Conservation (phyloP, 2,113 vertebrate genomes). For the Mirounga angustirostris region DNA sequence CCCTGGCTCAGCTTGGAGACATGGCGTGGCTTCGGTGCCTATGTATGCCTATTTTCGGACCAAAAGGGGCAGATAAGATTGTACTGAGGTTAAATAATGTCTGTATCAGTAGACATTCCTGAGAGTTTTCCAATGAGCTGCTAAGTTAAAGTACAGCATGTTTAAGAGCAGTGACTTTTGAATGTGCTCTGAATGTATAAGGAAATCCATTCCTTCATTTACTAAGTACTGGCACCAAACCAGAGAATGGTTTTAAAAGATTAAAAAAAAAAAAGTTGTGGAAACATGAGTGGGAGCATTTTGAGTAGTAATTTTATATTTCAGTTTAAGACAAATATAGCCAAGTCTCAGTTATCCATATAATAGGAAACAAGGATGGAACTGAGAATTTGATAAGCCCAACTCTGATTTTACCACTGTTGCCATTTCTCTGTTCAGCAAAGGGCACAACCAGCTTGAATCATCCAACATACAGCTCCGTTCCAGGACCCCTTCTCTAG, state of each 20-base stretch:
- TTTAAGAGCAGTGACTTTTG: constrained; percentile 38
- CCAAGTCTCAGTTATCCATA: constrained; percentile 68
- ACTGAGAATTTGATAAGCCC: background rate
- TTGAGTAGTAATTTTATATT: background rate
- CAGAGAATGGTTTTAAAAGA: background rate
- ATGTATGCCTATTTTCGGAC: background rate
- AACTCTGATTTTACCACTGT: background rate
- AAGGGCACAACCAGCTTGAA: background rate
- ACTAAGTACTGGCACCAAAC: background rate
- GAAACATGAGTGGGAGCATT: background rate
- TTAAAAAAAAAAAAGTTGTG: background rate
- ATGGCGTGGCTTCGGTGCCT: background rate
- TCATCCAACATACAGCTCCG: background rate
- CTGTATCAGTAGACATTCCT: background rate
- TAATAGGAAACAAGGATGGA: background rate
- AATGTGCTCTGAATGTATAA: background rate
- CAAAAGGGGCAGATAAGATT: constrained; percentile 26
- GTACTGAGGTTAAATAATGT: background rate
- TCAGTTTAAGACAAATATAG: constrained; percentile 46
- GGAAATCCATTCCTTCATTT: background rate
- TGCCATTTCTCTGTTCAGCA: background rate
- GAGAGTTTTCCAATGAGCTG: constrained; percentile 70
- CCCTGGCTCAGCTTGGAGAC: background rate
- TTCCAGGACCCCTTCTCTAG: background rate
- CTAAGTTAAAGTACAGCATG: constrained; percentile 38